phyloP scores from a whole-genome alignment of 2,888 invertebrate species.

The Cristatella mucedo region DNA sequence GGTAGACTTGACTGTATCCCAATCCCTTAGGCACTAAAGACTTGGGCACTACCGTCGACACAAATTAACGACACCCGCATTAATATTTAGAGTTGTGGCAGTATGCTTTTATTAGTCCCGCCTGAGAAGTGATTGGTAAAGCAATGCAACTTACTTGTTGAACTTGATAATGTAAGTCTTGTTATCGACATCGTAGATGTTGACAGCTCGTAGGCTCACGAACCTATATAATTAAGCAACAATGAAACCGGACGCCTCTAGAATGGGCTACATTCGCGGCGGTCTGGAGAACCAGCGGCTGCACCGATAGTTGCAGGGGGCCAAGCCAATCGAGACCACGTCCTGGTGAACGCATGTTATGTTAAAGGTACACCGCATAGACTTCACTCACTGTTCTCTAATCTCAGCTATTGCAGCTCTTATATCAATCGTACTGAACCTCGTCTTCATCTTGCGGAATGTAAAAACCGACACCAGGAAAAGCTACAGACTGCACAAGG shows the following conservation, averaged over 20 bases:
- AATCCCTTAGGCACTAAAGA: too few species aligned
- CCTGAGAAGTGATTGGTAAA: background rate
- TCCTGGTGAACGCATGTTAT: too few species aligned
- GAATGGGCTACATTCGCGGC: constrained; percentile 13
- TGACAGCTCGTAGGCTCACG: constrained; percentile 79
- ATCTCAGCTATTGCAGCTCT: constrained; percentile 72
- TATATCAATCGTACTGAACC: constrained; percentile 83
- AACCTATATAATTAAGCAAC: constrained; percentile 36
- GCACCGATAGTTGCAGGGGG: background rate
- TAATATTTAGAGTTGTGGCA: too few species aligned
- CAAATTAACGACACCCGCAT: too few species aligned
- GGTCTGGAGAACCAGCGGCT: background rate
- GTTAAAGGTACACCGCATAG: too few species aligned
- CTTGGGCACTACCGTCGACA: too few species aligned
- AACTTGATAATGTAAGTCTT: constrained; percentile 75
- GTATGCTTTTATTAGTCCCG: too few species aligned
- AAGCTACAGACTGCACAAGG: too few species aligned
- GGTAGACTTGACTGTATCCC: too few species aligned
- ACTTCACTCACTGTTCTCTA: constrained; percentile 51
- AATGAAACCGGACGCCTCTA: background rate
- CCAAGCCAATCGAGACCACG: too few species aligned
- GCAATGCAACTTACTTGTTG: constrained; percentile 37
- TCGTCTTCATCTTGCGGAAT: constrained; percentile 78
- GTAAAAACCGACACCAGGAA: too few species aligned
- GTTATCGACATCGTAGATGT: constrained; percentile 91